Evolutionary conservation across 2,888 invertebrate species (phyloP), one percentile per base, ranked within the genome.

Genomic region (Pristionchus mayeri): DNA sequence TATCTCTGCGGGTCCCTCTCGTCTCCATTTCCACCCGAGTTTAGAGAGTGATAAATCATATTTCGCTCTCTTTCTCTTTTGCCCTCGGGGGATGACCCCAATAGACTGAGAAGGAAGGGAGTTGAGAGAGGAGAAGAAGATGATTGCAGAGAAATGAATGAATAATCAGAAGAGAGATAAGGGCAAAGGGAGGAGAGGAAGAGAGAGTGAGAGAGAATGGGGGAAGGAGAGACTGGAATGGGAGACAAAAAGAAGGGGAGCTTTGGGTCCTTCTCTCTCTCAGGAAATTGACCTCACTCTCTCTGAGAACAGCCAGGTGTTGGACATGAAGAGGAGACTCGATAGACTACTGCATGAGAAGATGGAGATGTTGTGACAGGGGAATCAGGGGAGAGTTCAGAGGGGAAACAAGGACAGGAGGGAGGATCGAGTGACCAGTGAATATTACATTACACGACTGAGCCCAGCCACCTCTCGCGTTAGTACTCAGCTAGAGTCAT

Each of bases 241-340:
- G 6, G 40, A 24, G 24, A 44, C 40, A 34, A 75, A 44, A 75
- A 13, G 75, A 48, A 50, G 50, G 27, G 48, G 40, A 34, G 63
- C 34, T 63, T 63, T 71, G 71, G 71, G 71, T 71, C 71, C 71
- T 44, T 71, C 18, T 37, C 40, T 71, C 40, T 71, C 71, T 71
- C 71, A 71, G 71, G 71, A 71, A 71, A 71, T 71, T 71, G 71
- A 71, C 71, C 71, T 44, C 71, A 37, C 40, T n/a, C 71, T 44
- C 71, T 71, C 67, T 67, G 21, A 18, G 71, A 44, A 71, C 71
- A 44, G 44, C 40, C 71, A 71, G 40, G 34, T 67, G 67, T 24
- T 34, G 34, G 63, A 63, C 71, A 44, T 44, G 44, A 44, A 67
- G 67, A 63, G 60, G 27, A 9, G 63, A 63, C 34, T 63, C 18